phyloP scores from a whole-genome alignment of 1,140 invertebrate genomes.

The Bombus huntii region DNA sequence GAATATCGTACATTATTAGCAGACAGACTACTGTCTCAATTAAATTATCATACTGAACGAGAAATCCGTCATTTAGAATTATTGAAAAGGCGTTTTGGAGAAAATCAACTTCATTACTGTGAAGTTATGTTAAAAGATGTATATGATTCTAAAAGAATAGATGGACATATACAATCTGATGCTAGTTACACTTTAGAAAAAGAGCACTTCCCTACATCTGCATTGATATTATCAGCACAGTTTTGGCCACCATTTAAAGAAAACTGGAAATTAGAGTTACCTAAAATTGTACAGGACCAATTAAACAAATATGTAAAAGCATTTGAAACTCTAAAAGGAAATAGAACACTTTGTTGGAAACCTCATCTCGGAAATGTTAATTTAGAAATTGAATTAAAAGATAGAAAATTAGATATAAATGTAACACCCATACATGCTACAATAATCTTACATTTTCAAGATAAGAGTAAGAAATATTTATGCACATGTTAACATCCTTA shows the following conservation, averaged over 20 bases:
- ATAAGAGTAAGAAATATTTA: constrained; percentile 86
- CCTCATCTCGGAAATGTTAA: constrained; percentile 95
- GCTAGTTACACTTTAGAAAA: constrained; percentile 84
- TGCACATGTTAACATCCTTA: neutral
- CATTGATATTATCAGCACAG: constrained; percentile 97
- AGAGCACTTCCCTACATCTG: constrained; percentile 88
- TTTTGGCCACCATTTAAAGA: constrained; percentile 99
- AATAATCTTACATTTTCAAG: constrained; percentile 97
- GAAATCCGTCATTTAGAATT: constrained; percentile 98
- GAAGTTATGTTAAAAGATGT: constrained; percentile 99
- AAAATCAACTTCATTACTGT: constrained; percentile 97
- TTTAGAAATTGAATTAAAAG: constrained; percentile 95
- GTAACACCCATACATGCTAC: constrained; percentile 97
- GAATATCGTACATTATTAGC: constrained; percentile 98
- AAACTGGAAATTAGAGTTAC: constrained; percentile 93
- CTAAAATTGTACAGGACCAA: constrained; percentile 90
- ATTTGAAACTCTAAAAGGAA: constrained; percentile 97
- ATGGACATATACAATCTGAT: constrained; percentile 92
- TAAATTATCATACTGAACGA: constrained; percentile 94
- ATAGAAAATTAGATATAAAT: constrained; percentile 90
- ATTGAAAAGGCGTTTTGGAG: constrained; percentile 97
- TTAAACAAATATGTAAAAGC: constrained; percentile 94
- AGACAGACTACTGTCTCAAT: constrained; percentile 94
- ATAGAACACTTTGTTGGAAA: constrained; percentile 96
- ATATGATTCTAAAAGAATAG: constrained; percentile 93